Evolutionary conservation across 2,888 invertebrate genomes (phyloP).

Genomic region (Xanthorhoe spadicearia): DNA sequence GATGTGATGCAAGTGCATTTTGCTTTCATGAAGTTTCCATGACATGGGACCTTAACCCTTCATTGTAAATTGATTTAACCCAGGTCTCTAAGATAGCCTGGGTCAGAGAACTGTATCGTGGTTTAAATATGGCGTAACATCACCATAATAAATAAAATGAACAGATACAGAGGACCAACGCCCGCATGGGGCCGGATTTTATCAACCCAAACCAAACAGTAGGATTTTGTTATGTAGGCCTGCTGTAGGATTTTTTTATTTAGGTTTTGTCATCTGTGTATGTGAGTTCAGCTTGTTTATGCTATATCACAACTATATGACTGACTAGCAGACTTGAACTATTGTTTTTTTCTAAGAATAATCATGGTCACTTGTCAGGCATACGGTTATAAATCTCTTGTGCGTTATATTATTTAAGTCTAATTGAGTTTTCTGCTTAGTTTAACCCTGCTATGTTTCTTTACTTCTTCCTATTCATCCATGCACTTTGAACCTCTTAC

Average conservation of each 20-base stretch:
- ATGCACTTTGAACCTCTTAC: not conserved
- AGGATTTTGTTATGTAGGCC: no score
- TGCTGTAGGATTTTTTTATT: not conserved
- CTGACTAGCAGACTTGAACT: not conserved
- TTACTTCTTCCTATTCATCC: not conserved
- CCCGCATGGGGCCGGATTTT: not conserved
- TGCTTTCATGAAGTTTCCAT: conserved; percentile 18
- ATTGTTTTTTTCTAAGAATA: no score
- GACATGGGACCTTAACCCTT: conserved; percentile 17
- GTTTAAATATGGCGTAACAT: not conserved
- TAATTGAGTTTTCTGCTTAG: conserved; percentile 2
- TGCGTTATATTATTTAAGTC: no score
- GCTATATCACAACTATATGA: not conserved
- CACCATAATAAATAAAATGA: not conserved
- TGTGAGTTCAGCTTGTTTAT: not conserved
- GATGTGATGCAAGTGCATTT: conserved; percentile 40
- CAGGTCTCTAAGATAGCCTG: not conserved
- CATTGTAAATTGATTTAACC: conserved; percentile 6
- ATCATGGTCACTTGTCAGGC: no score
- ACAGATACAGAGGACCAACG: no score
- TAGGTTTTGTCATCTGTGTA: not conserved
- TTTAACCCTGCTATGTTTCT: conserved; percentile 10
- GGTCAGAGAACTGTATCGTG: not conserved
- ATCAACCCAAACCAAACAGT: not conserved
- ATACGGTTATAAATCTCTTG: no score